phyloP scores from a whole-genome alignment of 2,888 invertebrate species.

The Lasioglossum malachurum region DNA sequence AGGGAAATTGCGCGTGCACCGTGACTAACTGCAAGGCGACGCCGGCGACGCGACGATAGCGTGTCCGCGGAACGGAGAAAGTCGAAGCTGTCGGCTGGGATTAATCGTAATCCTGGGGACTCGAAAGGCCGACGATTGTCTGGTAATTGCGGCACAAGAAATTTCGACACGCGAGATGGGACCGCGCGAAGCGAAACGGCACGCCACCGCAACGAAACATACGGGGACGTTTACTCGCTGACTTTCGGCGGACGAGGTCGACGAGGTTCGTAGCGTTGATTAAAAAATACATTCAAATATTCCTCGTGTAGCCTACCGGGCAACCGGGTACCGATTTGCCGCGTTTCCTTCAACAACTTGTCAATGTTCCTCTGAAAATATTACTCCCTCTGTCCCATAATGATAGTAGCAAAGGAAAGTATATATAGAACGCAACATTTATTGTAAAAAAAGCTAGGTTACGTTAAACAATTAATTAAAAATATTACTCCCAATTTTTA shows the following conservation, averaged over 20 bases:
- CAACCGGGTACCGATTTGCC: too few species aligned
- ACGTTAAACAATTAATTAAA: too few species aligned
- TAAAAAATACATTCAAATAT: too few species aligned
- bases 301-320: too few species aligned
- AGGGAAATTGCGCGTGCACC: constrained; percentile 46
- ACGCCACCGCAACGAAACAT: background rate
- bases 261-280: too few species aligned
- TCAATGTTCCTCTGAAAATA: too few species aligned
- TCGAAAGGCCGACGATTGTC: constrained; percentile 18
- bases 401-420: too few species aligned
- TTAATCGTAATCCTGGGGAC: constrained; percentile 41
- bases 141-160: constrained; percentile 18
- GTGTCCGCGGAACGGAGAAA: constrained; percentile 32
- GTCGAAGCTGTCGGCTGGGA: constrained; percentile 27
- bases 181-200: background rate
- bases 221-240: background rate
- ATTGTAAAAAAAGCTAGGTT: too few species aligned
- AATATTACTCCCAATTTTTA: too few species aligned
- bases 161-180: constrained; percentile 12
- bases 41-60: constrained; percentile 9
- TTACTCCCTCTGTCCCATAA: too few species aligned
- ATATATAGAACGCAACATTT: too few species aligned
- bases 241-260: background rate
- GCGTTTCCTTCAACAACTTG: too few species aligned
- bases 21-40: constrained; percentile 45